Evolutionary conservation across 2,113 vertebrate genomes (phyloP).

Genomic region (Porphyrio hochstetteri): DNA sequence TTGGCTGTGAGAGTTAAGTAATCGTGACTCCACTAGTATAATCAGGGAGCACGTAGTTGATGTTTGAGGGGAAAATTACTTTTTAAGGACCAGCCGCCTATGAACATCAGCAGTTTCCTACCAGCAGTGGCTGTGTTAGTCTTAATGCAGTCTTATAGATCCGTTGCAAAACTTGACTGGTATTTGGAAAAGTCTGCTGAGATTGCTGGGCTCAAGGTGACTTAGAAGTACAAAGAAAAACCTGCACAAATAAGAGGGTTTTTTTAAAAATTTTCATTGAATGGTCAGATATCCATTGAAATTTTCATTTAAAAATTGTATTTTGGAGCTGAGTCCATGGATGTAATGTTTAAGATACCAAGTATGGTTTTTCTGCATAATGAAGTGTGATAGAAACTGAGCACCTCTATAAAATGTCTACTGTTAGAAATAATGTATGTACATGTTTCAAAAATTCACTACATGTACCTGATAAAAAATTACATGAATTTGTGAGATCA

Average conservation of each 20-base stretch:
- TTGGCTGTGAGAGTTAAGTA: background rate
- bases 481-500: background rate
- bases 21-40: background rate
- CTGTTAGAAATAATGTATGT: background rate
- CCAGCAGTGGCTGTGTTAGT: background rate
- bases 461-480: background rate
- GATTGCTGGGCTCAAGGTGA: background rate
- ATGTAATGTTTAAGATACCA: background rate
- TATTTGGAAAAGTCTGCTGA: background rate
- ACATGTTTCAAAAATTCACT: background rate
- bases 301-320: background rate
- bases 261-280: background rate
- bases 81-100: background rate
- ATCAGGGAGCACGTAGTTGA: background rate
- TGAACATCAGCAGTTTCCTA: background rate
- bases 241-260: background rate
- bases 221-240: background rate
- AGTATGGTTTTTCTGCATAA: background rate
- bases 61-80: background rate
- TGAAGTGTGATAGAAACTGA: background rate
- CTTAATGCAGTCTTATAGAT: background rate
- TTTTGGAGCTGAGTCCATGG: background rate
- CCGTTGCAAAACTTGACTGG: background rate
- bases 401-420: background rate
- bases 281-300: background rate